Base-by-base conservation (phyloP, 2,797 vertebrate species). In the Cirrhinus molitorella region DNA sequence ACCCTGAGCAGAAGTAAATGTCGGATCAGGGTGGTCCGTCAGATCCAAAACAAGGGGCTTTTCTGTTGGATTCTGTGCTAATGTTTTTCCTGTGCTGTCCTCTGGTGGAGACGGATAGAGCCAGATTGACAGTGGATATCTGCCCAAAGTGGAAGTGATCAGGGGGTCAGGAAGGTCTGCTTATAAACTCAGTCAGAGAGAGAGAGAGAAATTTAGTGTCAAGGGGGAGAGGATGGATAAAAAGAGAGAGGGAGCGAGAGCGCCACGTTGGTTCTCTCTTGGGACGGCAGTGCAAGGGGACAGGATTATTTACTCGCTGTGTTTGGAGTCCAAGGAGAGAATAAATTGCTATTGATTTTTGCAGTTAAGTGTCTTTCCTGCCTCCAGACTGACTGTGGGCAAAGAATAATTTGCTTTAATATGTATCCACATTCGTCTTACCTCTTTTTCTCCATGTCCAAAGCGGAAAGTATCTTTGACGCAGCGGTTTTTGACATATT, bases 331-430 rank as follows among this genome's bases (percentile, higher is more conserved):
- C 93, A 94, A 94, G 93, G 94, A 95, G 92, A 95, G 94, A 95
- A 96, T 96, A 96, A 96, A 96, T 96, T 95, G 95, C 94, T 96
- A 96, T 96, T 95, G 96, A 96, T 96, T 96, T 96, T 92, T 91
- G 89, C 90, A 88, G 90, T 91, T 92, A 95, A 94, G 93, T 92
- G 91, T 93, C 88, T 93, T 93, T 90, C 92, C 91, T 92, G 92
- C 91, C 88, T 93, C 88, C 90, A 87, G 92, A 93, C 88, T 91
- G 82, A 13, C 92, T 91, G 89, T 91, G 91, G 92, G 92, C 91
- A 89, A 92, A 89, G 89, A 90, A 90, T 89, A 89, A 90, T 90
- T 88, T 82, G 87, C 79, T 89, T 87, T 89, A 89, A 87, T 90
- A 88, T 90, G 86, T 88, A 85, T 89, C 80, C 85, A 83, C 89